Base-by-base conservation (phyloP, 2,888 invertebrate species). In the Oxystoma pomonae region DNA sequence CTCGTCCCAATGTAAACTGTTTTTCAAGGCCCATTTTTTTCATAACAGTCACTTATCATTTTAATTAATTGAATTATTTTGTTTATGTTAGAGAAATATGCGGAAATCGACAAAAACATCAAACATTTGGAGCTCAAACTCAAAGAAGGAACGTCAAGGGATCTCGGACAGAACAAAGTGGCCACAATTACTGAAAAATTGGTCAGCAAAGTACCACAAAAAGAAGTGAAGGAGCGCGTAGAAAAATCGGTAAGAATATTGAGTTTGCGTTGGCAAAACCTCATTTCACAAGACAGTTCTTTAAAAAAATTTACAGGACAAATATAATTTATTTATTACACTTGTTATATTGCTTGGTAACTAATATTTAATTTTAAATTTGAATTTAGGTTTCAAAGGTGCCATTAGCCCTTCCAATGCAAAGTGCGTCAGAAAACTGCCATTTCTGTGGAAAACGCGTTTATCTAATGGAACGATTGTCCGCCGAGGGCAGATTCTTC, bases 391-490 rank as follows among this genome's bases (percentile, higher is more conserved):
- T 16, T 50, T n/a, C 18, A 2, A 58, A 58, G 75, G 82, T 84
- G 64, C 82, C 85, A 52, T 75, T 87, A 61, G 81, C 83, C 20
- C 80, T 90, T 64, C 87, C 88, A 59, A 83, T 85, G 57, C 87
- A 87, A 77, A 86, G 86, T 63, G 87, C 86, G 61, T 90, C 90
- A 9, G 91, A 92, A 78, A 84, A 84, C 74, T 94, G 89, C 82
- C 94, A 89, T 83, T 94, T 96, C 81, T 98, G 98, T 81, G 87
- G 89, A 61, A 91, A 92, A 79, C 87, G 93, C 55, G 97, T 98
- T 61, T 98, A 98, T 80, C 87, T 97, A 21, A 95, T 97, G 84
- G 97, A 98, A 80, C 86, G 93, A 68, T 87, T 96, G 68, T 90
- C 88, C 56, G 94, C 96, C 1, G 94, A 94, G 83, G 95, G 95